Evolutionary conservation across 1,140 invertebrate species (phyloP), one percentile per base, ranked within the genome.

Genomic region (Drosophila elegans): DNA sequence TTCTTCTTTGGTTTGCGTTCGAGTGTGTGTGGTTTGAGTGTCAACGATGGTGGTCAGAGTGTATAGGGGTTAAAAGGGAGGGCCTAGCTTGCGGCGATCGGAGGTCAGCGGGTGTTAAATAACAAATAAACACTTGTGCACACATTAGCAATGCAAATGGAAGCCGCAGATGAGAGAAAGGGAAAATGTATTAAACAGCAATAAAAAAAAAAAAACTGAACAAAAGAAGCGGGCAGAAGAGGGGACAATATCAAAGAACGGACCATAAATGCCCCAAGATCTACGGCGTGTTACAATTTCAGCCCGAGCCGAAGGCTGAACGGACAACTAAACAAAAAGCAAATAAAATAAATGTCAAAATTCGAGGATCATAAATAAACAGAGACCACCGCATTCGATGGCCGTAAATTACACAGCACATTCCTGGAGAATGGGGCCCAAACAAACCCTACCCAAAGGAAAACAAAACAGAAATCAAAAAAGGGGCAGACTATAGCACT

Each of bases 51-150:
- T 90, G 86, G 86, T 79, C 86, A 80, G 6, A 39, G 29, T 53
- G 38, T 42, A 55, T 44, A 53, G 61, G 52, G 60, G 71, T 48
- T 27, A 27, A 25, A 36, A 52, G 36, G 25, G 63, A 52, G 52
- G 45, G 41, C 51, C 53, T 13, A 39, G 60, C 38, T 49, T 16
- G 56, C 54, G 25, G 25, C 13, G 25, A 34, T 21, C 55, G 44
- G n/a, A 39, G 73, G 48, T 71, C 64, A 75, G 57, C 74, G 69
- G 88, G 88, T 91, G 88, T 91, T 88, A 88, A 78, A 86, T 90
- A 91, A 80, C 82, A 90, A 77, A 90, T 88, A 91, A 86, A 91
- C 86, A 90, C 86, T 90, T 90, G 88, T 80, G 73, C 51, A 90
- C 73, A 88, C 82, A 90, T 82, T 80, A 79, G 62, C 78, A 74